Conservation (phyloP, 30 jellyfish, hydroid and myxozoan genomes). For the Morbakka virulenta region DNA sequence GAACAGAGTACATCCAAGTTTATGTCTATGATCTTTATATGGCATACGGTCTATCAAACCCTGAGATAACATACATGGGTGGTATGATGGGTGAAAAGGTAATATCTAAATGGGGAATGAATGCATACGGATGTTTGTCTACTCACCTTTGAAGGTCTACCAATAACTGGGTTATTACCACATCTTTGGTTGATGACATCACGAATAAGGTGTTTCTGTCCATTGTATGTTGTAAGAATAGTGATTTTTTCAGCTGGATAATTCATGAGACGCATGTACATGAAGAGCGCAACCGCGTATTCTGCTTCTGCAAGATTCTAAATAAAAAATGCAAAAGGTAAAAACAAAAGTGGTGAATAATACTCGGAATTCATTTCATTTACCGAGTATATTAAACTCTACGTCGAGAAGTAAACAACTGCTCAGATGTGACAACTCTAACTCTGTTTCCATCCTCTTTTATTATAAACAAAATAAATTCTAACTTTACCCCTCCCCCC, state of each 20-base stretch:
- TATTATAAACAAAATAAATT: no score
- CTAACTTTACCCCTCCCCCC: no score
- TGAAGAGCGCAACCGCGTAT: slow-evolving; percentile 89
- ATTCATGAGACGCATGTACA: slow-evolving; percentile 98
- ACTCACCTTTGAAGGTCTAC: slow-evolving; percentile 87
- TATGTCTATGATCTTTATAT: no score
- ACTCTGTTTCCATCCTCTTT: no score
- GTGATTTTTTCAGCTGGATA: slow-evolving; percentile 89
- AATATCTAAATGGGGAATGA: no score
- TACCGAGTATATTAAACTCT: background rate
- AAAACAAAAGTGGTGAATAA: background rate
- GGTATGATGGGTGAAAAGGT: no score
- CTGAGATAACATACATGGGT: no score
- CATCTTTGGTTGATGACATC: slow-evolving; percentile 89
- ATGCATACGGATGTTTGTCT: no score
- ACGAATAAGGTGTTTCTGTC: slow-evolving; percentile 96
- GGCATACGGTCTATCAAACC: no score
- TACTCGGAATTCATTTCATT: background rate
- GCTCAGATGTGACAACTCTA: no score
- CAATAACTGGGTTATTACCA: slow-evolving; percentile 85
- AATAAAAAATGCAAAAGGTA: background rate
- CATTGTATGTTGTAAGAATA: slow-evolving; percentile 93
- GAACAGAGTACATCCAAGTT: no score
- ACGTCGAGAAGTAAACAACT: background rate
- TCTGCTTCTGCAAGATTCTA: slow-evolving; percentile 98